Evolutionary conservation across 2,113 vertebrate genomes (phyloP).

Genomic region (Alosa alosa): DNA sequence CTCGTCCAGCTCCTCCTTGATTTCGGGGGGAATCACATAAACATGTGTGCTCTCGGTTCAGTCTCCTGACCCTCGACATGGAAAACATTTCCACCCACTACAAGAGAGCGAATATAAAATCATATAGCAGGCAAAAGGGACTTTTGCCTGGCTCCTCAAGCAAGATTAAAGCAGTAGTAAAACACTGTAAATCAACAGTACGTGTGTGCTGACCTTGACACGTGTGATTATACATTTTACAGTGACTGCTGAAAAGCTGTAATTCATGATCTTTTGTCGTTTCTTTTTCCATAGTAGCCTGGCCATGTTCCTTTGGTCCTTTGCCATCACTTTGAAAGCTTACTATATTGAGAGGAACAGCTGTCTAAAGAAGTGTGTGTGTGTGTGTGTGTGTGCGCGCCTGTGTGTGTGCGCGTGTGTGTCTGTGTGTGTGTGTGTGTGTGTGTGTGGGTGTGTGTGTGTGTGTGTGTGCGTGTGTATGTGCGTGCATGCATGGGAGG

Average conservation of each 20-base stretch:
- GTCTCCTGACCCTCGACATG: background rate
- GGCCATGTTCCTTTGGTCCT: background rate
- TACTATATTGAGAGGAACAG: background rate
- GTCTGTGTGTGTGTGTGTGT: no score
- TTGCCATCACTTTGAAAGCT: background rate
- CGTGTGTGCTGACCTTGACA: background rate
- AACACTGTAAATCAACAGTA: background rate
- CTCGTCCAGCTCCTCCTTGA: background rate
- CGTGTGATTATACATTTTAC: background rate
- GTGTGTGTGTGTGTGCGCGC: no score
- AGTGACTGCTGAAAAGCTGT: background rate
- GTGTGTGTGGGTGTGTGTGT: no score
- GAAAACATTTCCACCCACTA: background rate
- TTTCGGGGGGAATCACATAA: background rate
- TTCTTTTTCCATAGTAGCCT: background rate
- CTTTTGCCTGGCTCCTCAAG: background rate
- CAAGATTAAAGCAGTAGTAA: background rate
- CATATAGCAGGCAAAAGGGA: background rate
- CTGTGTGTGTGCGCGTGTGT: no score
- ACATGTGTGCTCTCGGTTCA: background rate
- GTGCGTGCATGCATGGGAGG: background rate
- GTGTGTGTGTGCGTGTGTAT: background rate
- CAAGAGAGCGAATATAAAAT: background rate
- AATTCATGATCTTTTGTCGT: background rate
- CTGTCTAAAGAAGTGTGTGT: background rate